Conservation (phyloP, 1,140 invertebrate species). For the Fopius arisanus region DNA sequence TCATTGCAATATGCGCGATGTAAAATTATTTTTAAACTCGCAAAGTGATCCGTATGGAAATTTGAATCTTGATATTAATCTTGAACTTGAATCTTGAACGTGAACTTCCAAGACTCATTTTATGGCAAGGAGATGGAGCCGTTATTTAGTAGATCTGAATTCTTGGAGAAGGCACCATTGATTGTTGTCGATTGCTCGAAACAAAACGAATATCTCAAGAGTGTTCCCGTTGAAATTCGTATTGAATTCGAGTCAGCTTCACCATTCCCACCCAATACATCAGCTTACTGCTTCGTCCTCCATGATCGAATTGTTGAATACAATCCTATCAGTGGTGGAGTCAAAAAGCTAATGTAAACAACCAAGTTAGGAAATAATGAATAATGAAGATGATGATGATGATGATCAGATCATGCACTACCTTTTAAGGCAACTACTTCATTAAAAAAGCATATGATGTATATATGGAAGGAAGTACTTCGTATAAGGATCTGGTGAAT, state of each 20-base stretch:
- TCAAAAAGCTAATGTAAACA: neutral
- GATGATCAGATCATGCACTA: no score
- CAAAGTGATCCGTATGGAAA: neutral
- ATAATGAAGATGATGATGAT: neutral
- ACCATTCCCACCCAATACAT: neutral
- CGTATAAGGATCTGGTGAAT: no score
- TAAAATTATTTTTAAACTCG: neutral
- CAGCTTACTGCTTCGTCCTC: neutral
- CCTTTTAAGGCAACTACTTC: no score
- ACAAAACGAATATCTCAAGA: neutral
- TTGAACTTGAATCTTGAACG: neutral
- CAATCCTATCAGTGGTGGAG: no score
- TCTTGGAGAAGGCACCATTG: neutral
- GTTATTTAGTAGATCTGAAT: neutral
- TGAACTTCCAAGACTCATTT: neutral
- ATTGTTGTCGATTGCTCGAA: neutral
- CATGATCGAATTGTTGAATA: no score
- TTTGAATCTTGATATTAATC: neutral
- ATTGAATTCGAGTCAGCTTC: neutral
- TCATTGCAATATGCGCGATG: neutral
- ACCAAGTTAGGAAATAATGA: neutral
- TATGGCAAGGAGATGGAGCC: neutral
- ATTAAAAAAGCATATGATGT: no score
- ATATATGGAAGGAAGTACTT: no score
- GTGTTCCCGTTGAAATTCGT: neutral